phyloP scores from a whole-genome alignment of 2,888 invertebrate species.

The Scaptomyza cyrtandrae region DNA sequence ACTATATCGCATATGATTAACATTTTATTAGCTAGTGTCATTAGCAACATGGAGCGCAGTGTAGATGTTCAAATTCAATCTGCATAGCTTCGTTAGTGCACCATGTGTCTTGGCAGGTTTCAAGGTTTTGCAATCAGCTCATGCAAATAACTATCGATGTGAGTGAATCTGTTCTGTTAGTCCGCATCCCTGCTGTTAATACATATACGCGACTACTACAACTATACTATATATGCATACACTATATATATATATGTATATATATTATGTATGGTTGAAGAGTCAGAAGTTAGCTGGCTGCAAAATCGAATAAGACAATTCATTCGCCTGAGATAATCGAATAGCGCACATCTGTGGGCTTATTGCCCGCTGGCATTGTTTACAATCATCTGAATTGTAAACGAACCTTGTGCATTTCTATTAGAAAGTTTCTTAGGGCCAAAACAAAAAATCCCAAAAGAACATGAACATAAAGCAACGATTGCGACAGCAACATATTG shows the following conservation, averaged over 20 bases:
- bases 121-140: conserved; percentile 71
- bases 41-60: not conserved
- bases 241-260: not conserved
- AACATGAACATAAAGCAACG: not conserved
- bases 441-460: conserved; percentile 15
- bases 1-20: not conserved
- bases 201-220: too few relatives aligned
- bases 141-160: conserved; percentile 73
- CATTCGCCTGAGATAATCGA: conserved; percentile 79
- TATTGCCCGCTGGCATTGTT: conserved; percentile 62
- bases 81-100: conserved; percentile 57
- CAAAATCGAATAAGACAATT: conserved; percentile 79
- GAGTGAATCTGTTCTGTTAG: conserved; percentile 5
- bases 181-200: too few relatives aligned
- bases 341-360: conserved; percentile 70
- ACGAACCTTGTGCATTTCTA: conserved; percentile 60
- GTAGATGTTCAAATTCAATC: conserved; percentile 51
- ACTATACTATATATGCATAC: too few relatives aligned
- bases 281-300: conserved; percentile 21
- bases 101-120: conserved; percentile 53
- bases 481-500: conserved; percentile 28
- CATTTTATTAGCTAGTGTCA: conserved; percentile 7
- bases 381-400: conserved; percentile 68
- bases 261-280: conserved; percentile 1
- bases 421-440: conserved; percentile 48